Conservation (phyloP, 2,888 invertebrate species). For the Chrysodeixis includens region DNA sequence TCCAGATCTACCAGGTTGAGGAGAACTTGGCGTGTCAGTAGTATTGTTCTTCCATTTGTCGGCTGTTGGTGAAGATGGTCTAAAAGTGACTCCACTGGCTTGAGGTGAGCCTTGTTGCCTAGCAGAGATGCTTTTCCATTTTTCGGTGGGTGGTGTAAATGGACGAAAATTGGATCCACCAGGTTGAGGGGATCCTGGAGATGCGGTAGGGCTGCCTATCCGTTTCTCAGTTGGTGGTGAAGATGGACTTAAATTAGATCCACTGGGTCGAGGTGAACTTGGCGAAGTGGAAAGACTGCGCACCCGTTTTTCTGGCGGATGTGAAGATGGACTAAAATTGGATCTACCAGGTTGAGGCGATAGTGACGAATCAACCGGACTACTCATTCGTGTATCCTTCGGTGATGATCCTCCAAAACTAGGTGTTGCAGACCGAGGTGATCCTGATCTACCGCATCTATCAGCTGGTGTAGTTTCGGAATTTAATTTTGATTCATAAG, state of each 20-base stretch:
- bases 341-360: neutral
- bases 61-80: neutral
- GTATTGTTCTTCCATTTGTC: neutral
- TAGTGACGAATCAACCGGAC: neutral
- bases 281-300: neutral
- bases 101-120: neutral
- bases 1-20: too few relatives aligned
- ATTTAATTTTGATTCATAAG: neutral
- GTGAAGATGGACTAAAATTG: neutral
- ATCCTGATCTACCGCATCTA: neutral
- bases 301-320: neutral
- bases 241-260: neutral
- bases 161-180: neutral
- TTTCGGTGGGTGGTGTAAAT: too few relatives aligned
- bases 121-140: too few relatives aligned
- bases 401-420: neutral
- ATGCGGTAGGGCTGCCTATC: neutral
- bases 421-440: neutral
- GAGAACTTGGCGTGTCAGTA: neutral
- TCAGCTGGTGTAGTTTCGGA: neutral
- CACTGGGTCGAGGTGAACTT: neutral
- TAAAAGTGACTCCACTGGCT: neutral
- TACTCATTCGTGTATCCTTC: neutral
- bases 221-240: neutral
- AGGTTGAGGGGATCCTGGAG: neutral